Conservation (phyloP, 2,113 vertebrate species). For the Colossoma macropomum region DNA sequence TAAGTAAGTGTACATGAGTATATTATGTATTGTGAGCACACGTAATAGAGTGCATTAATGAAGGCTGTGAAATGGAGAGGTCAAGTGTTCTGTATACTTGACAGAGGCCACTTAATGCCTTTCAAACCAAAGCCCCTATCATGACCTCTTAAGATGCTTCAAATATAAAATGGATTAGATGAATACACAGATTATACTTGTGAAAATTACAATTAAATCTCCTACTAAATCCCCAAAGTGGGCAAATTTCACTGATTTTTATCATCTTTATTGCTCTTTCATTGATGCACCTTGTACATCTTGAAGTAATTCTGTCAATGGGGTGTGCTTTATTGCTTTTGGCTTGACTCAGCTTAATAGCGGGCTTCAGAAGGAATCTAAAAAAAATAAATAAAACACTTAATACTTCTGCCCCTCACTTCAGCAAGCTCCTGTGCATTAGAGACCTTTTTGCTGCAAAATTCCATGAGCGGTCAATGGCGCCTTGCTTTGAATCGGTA, state of each 20-base stretch:
- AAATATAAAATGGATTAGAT: neutral
- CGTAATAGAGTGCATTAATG: neutral
- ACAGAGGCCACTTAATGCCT: neutral
- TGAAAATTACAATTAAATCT: neutral
- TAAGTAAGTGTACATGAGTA: neutral
- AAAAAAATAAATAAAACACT: neutral
- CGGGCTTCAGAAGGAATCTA: neutral
- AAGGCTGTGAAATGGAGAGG: slow-evolving; percentile 2
- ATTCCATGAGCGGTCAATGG: slow-evolving; percentile 21
- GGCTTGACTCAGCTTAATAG: neutral
- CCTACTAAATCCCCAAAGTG: neutral
- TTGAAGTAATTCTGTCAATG: neutral
- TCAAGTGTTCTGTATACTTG: neutral
- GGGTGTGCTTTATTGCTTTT: neutral
- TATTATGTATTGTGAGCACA: neutral
- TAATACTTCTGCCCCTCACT: neutral
- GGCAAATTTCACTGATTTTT: neutral
- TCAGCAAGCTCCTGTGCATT: slow-evolving; percentile 8
- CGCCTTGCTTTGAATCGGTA: neutral
- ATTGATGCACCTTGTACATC: neutral
- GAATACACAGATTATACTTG: neutral
- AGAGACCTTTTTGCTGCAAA: neutral
- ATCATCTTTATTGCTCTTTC: neutral
- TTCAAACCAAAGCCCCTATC: neutral
- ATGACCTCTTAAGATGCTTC: neutral